Evolutionary conservation across 2,888 invertebrate species (phyloP).

Genomic region (Drosophila paracracens): DNA sequence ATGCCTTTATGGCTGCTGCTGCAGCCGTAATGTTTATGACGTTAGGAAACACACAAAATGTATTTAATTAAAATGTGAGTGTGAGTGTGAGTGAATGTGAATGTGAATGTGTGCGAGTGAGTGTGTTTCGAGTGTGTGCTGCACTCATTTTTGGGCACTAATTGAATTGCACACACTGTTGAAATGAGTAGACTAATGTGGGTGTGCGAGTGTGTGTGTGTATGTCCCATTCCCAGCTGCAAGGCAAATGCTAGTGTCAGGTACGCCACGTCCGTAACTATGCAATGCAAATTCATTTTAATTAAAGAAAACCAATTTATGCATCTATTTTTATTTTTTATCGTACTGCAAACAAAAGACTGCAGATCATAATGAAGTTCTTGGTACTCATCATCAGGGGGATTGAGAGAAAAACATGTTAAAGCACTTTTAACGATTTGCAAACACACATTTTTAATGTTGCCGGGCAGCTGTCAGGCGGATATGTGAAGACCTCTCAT

Average conservation of each 20-base stretch:
- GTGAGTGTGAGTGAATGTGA: conserved; percentile 27
- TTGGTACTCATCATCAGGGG: conserved; percentile 15
- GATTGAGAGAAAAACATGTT: conserved; percentile 5
- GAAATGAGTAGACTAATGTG: conserved; percentile 48
- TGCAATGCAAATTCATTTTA: conserved; percentile 64
- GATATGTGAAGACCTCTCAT: conserved; percentile 11
- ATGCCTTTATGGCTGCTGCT: conserved; percentile 47
- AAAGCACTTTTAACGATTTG: conserved; percentile 23
- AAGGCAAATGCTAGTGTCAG: conserved; percentile 47
- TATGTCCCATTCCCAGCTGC: conserved; percentile 19
- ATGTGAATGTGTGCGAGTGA: neutral
- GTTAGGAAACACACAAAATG: conserved; percentile 69
- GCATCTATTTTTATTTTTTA: conserved; percentile 17
- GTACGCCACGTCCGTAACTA: conserved; percentile 37
- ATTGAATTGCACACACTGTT: conserved; percentile 67
- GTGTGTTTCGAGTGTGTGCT: conserved; percentile 11
- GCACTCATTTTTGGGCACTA: conserved; percentile 53
- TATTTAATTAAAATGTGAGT: conserved; percentile 73
- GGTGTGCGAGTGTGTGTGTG: conserved; percentile 4
- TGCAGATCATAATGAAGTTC: conserved; percentile 19
- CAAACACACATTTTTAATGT: conserved; percentile 25
- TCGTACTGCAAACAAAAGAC: conserved; percentile 31
- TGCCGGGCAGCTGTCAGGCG: conserved; percentile 27
- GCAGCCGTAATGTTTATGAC: conserved; percentile 62
- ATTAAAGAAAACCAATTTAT: conserved; percentile 62